These are phyloP conservation scores for Acronicta aceris DNA, from an alignment of 2,888 invertebrate genomes.

Conservation along the genomic window DNA sequence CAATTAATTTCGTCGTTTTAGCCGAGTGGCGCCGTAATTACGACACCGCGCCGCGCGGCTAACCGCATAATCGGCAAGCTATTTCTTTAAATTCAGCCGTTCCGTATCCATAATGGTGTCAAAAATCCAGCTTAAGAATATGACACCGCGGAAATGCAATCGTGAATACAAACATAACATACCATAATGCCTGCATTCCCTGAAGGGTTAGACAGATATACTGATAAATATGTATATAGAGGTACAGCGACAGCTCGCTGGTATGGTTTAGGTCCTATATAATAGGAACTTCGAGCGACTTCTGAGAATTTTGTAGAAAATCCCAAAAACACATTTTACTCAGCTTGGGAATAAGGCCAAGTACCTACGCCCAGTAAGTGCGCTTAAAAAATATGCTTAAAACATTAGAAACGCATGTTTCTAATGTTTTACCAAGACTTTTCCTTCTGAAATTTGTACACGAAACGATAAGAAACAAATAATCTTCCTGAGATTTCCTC, in stretches of 20 bases:
- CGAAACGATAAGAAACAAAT: conserved; percentile 47
- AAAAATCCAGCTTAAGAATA: conserved; percentile 57
- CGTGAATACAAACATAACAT: conserved; percentile 35
- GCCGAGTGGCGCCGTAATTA: conserved; percentile 84
- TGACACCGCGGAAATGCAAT: conserved; percentile 61
- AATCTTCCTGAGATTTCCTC: conserved; percentile 32
- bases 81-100: conserved; percentile 68
- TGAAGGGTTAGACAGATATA: too few relatives aligned
- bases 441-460: conserved; percentile 37
- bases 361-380: too few relatives aligned
- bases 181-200: too few relatives aligned
- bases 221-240: too few relatives aligned
- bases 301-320: too few relatives aligned
- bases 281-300: too few relatives aligned
- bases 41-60: conserved; percentile 70
- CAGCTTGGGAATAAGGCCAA: too few relatives aligned
- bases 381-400: too few relatives aligned
- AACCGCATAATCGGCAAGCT: conserved; percentile 75
- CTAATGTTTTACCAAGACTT: neutral
- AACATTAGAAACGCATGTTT: too few relatives aligned
- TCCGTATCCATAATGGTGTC: conserved; percentile 46
- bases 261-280: too few relatives aligned
- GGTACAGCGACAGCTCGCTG: too few relatives aligned
- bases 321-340: too few relatives aligned
- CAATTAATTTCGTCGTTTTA: conserved; percentile 87